These are phyloP conservation scores for Sphyrna mokarran DNA, from an alignment of 2,113 vertebrate genomes.

Conservation along the genomic window DNA sequence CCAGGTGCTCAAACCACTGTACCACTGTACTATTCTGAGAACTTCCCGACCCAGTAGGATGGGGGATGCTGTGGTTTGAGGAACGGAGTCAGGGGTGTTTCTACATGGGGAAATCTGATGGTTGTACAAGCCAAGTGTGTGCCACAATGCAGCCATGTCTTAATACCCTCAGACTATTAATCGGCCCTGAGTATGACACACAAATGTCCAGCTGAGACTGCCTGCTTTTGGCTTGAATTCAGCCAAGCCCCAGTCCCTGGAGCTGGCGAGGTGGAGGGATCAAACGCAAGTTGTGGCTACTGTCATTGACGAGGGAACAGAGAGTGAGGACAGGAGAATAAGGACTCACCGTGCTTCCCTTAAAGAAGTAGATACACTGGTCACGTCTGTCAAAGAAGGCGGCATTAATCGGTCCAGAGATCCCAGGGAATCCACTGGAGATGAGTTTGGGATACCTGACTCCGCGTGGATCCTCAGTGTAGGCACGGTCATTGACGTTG, in stretches of 20 bases:
- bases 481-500: constrained; percentile 19
- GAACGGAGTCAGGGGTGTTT: neutral
- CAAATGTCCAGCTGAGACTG: neutral
- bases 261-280: neutral
- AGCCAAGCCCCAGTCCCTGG: neutral
- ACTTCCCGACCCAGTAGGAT: neutral
- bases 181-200: neutral
- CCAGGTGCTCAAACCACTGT: no score
- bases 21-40: neutral
- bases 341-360: neutral
- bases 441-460: constrained; percentile 34
- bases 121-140: neutral
- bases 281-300: no score
- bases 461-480: neutral
- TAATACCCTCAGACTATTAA: no score
- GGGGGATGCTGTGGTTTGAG: neutral
- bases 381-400: constrained; percentile 37
- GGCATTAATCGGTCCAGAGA: neutral
- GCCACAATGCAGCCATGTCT: neutral
- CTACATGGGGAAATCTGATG: neutral
- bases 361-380: constrained; percentile 29
- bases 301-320: neutral
- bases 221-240: no score
- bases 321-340: neutral
- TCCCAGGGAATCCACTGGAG: constrained; percentile 32